phyloP scores from a whole-genome alignment of 2,113 vertebrate species.

The Machaerirhynchus nigripectus region DNA sequence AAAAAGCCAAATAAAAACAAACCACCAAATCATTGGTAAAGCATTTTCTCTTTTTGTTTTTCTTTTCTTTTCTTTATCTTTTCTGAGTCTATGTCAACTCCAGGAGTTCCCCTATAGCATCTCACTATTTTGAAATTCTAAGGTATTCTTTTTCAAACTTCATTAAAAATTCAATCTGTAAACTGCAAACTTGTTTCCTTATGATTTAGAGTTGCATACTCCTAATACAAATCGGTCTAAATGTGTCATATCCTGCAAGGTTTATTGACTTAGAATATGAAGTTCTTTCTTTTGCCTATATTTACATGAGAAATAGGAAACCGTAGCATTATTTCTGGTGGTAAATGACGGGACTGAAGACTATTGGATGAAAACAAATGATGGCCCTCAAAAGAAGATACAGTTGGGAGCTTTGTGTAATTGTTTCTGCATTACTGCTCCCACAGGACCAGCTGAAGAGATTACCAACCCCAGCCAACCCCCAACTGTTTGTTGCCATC shows the following conservation, averaged over 20 bases:
- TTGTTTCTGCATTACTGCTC: conserved; percentile 43
- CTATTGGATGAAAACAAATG: conserved; percentile 36
- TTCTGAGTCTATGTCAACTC: background rate
- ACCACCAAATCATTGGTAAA: too few relatives aligned
- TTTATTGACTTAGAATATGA: conserved; percentile 7
- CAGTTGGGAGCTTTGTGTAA: conserved; percentile 37
- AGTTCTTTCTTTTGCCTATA: background rate
- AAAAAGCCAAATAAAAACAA: too few relatives aligned
- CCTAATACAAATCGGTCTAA: background rate
- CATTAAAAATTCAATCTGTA: background rate
- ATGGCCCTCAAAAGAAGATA: conserved; percentile 51
- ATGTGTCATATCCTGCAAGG: background rate
- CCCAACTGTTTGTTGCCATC: conserved; percentile 50
- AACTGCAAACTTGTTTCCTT: background rate
- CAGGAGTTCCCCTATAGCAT: background rate
- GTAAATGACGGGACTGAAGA: conserved; percentile 2
- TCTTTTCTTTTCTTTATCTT: background rate
- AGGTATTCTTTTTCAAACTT: background rate
- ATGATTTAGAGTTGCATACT: background rate
- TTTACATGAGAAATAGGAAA: conserved; percentile 29
- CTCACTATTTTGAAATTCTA: conserved; percentile 30
- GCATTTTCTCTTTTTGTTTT: background rate
- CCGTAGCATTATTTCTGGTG: background rate
- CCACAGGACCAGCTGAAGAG: conserved; percentile 50
- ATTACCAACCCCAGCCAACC: conserved; percentile 36